These are phyloP conservation scores for Arenaria interpres DNA, from an alignment of 2,113 vertebrate genomes.

Conservation along the genomic window DNA sequence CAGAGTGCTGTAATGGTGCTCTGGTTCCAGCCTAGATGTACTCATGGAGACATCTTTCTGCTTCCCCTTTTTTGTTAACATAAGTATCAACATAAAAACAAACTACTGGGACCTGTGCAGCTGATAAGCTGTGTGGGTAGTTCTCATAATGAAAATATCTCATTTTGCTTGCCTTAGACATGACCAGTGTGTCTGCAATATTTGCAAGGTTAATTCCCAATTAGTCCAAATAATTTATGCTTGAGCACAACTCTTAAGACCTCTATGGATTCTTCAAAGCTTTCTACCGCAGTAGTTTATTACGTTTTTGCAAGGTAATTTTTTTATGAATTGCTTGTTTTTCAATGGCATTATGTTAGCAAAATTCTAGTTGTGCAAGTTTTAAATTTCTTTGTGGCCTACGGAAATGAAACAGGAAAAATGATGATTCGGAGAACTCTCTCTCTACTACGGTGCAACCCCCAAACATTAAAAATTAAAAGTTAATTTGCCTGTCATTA, in stretches of 20 bases:
- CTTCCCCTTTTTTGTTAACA: background rate
- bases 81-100: background rate
- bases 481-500: background rate
- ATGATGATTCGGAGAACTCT: background rate
- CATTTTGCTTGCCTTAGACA: background rate
- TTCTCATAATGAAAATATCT: background rate
- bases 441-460: background rate
- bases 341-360: background rate
- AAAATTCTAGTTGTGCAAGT: background rate
- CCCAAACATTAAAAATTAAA: background rate
- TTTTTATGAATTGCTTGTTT: background rate
- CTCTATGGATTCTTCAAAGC: background rate
- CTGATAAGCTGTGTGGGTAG: background rate
- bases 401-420: background rate
- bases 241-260: background rate
- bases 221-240: background rate
- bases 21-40: background rate
- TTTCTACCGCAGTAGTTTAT: background rate
- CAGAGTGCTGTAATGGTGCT: background rate
- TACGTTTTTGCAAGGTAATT: background rate
- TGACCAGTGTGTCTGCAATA: background rate
- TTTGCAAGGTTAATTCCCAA: background rate
- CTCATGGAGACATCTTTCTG: background rate
- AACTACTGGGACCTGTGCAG: background rate
- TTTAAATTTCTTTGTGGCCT: background rate